Evolutionary conservation across 2,113 vertebrate species (phyloP).

Genomic region (Eleginops maclovinus): DNA sequence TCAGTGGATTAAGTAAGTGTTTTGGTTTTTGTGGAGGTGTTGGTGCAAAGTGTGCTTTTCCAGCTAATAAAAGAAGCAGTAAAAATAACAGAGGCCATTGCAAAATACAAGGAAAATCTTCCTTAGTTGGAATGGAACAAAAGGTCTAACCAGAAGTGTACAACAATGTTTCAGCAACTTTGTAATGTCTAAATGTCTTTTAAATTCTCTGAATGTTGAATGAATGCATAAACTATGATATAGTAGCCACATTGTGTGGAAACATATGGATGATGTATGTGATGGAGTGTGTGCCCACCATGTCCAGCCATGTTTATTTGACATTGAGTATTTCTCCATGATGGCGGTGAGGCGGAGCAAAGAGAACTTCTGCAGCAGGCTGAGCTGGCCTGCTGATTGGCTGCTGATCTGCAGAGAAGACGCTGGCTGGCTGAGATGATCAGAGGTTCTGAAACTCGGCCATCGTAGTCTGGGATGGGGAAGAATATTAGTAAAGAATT

Average conservation of each 20-base stretch:
- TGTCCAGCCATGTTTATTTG: constrained; percentile 97
- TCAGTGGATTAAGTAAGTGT: neutral
- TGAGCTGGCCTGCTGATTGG: constrained; percentile 94
- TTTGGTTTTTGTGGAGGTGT: neutral
- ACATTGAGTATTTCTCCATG: constrained; percentile 98
- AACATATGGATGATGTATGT: neutral
- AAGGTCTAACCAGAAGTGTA: too few relatives aligned
- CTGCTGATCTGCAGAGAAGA: constrained; percentile 90
- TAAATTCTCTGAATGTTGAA: neutral
- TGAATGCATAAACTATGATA: neutral
- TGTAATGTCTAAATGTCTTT: too few relatives aligned
- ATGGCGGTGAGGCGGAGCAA: constrained; percentile 95
- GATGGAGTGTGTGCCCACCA: constrained; percentile 85
- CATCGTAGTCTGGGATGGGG: constrained; percentile 84
- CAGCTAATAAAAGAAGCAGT: neutral
- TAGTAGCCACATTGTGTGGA: neutral
- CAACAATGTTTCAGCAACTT: too few relatives aligned
- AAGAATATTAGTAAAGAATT: constrained; percentile 7
- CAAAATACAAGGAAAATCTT: neutral
- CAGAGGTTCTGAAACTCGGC: constrained; percentile 93
- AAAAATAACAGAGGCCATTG: neutral
- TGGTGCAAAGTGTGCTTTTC: constrained; percentile 1
- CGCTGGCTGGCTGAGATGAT: constrained; percentile 84
- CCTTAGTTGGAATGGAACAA: too few relatives aligned
- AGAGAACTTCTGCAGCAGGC: constrained; percentile 95